Conservation (phyloP, 2,888 invertebrate genomes). For the Scaptomyza caliginosa region DNA sequence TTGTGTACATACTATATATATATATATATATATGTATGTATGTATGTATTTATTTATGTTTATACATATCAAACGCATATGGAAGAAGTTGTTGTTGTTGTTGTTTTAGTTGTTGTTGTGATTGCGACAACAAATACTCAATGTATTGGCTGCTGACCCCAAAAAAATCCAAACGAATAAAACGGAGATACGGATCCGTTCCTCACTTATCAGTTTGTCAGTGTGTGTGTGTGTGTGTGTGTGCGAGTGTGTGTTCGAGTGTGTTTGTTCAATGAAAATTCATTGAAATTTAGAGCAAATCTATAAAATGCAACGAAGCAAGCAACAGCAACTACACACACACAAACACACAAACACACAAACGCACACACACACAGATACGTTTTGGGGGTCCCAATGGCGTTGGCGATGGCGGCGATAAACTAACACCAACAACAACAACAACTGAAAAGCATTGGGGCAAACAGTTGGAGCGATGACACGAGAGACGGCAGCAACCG, state of each 20-base stretch:
- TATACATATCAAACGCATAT: constrained; percentile 28
- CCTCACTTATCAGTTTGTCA: constrained; percentile 61
- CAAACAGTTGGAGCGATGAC: constrained; percentile 57
- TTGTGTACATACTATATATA: background rate
- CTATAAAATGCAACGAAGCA: constrained; percentile 76
- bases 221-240: constrained; percentile 6
- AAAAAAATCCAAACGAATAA: constrained; percentile 41
- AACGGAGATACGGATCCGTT: constrained; percentile 70
- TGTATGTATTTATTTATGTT: background rate
- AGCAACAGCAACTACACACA: constrained; percentile 44
- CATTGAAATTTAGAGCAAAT: constrained; percentile 77
- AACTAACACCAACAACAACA: constrained; percentile 42
- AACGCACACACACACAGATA: background rate
- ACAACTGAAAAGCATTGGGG: constrained; percentile 48
- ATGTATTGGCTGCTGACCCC: constrained; percentile 62
- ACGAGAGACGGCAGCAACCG: constrained; percentile 41
- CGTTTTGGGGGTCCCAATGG: constrained; percentile 54
- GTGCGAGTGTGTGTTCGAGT: constrained; percentile 9
- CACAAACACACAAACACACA: constrained; percentile 8
- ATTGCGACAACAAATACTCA: constrained; percentile 58
- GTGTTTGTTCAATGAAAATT: constrained; percentile 72
- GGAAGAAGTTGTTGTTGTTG: constrained; percentile 39
- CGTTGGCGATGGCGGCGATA: constrained; percentile 68
- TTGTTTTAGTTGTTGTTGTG: constrained; percentile 33
- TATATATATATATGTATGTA: background rate